A percentile compares a stretch with the other conserved stretches of the same genome.
Evolutionary conservation across 2,797 vertebrate genomes (phyloP).

Genomic region (Enteromius afrohamiltoni): DNA sequence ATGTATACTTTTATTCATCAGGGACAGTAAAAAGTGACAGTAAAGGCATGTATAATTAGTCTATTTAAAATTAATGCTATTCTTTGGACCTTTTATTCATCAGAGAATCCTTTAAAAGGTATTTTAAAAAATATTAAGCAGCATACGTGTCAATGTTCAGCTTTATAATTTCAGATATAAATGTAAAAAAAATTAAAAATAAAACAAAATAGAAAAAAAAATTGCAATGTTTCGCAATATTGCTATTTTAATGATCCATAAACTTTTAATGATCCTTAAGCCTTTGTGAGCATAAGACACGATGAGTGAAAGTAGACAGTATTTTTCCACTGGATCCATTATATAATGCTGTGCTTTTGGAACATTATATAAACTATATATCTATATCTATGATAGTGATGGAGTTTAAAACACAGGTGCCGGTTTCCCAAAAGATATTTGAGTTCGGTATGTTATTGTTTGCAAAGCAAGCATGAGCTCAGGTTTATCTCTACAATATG

Average conservation of each 20-base stretch:
- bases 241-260: neutral
- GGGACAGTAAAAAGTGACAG: neutral
- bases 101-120: neutral
- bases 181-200: no score
- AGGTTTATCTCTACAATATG: neutral
- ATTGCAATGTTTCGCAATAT: neutral
- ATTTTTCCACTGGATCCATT: conserved; percentile 5
- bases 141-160: neutral
- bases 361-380: neutral
- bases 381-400: neutral
- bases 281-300: neutral
- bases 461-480: conserved; percentile 27
- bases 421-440: conserved; percentile 7
- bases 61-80: neutral
- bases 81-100: neutral
- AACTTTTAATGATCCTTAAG: neutral
- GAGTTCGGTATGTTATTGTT: conserved; percentile 2
- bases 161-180: neutral
- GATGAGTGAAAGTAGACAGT: neutral
- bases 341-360: neutral
- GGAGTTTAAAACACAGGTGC: conserved; percentile 26
- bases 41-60: neutral
- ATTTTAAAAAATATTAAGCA: neutral
- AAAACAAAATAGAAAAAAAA: neutral
- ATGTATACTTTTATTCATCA: neutral